phyloP scores from a whole-genome alignment of 2,113 vertebrate species.

The Gila orcuttii region DNA sequence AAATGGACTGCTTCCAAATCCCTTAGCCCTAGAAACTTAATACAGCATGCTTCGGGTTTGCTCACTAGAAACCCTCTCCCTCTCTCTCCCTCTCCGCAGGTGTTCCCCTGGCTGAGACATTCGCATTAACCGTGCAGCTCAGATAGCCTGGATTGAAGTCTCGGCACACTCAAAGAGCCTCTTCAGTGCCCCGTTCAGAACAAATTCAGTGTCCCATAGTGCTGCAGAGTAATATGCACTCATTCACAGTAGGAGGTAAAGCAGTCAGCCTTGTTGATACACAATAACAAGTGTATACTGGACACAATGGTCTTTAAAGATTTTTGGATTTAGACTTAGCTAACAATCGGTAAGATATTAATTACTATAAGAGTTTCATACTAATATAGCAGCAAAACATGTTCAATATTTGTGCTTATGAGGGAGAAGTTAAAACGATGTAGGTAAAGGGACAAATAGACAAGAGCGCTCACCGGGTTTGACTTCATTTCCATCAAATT shows the following conservation, averaged over 20 bases:
- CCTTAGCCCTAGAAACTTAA: constrained; percentile 32
- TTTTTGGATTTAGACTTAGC: neutral
- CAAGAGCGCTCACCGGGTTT: constrained; percentile 78
- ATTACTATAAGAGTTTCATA: neutral
- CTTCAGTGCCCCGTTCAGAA: constrained; percentile 21
- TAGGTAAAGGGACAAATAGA: neutral
- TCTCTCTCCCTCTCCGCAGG: constrained; percentile 34
- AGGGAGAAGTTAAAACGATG: neutral
- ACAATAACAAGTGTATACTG: neutral
- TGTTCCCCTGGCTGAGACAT: constrained; percentile 38
- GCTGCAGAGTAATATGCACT: neutral
- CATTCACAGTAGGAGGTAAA: constrained; percentile 24
- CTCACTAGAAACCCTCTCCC: constrained; percentile 34
- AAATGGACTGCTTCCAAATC: constrained; percentile 30
- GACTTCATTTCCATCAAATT: constrained; percentile 89
- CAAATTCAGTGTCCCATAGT: neutral
- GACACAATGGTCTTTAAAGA: neutral
- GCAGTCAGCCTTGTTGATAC: neutral
- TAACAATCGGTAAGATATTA: neutral
- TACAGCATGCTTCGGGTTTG: constrained; percentile 24
- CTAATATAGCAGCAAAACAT: neutral
- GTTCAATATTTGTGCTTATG: neutral
- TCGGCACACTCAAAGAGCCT: constrained; percentile 23
- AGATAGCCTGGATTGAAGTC: constrained; percentile 25
- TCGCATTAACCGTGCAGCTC: constrained; percentile 37